Evolutionary conservation across 2,113 vertebrate species (phyloP).

Genomic region (Otis tarda): DNA sequence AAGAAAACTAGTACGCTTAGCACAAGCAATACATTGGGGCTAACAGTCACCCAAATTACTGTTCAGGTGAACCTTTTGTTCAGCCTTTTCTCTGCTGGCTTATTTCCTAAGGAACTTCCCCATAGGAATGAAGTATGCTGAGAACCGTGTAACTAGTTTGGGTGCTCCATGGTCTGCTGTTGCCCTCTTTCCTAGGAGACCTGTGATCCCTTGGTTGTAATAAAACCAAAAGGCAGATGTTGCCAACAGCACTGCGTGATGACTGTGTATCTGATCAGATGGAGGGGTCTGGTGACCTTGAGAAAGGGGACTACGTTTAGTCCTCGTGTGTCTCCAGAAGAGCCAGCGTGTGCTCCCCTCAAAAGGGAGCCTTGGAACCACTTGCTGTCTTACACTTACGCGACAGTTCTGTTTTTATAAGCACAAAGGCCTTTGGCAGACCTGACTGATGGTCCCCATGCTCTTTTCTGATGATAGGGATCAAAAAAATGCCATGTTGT

Average conservation of each 20-base stretch:
- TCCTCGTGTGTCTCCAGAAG: neutral
- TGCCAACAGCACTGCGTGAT: neutral
- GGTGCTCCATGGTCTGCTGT: neutral
- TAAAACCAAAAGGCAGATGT: neutral
- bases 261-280: neutral
- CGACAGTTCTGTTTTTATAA: neutral
- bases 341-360: neutral
- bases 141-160: neutral
- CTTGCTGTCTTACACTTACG: neutral
- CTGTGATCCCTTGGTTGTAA: neutral
- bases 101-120: neutral
- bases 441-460: neutral
- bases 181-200: neutral
- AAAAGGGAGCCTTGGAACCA: neutral
- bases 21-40: neutral
- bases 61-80: neutral
- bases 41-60: neutral
- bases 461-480: neutral
- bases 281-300: neutral
- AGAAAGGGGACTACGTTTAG: neutral
- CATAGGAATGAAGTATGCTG: neutral
- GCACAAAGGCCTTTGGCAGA: neutral
- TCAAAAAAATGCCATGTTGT: neutral
- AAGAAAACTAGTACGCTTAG: neutral
- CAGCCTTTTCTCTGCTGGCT: neutral